Evolutionary conservation across 2,797 vertebrate genomes (phyloP).

Genomic region (Netta rufina): DNA sequence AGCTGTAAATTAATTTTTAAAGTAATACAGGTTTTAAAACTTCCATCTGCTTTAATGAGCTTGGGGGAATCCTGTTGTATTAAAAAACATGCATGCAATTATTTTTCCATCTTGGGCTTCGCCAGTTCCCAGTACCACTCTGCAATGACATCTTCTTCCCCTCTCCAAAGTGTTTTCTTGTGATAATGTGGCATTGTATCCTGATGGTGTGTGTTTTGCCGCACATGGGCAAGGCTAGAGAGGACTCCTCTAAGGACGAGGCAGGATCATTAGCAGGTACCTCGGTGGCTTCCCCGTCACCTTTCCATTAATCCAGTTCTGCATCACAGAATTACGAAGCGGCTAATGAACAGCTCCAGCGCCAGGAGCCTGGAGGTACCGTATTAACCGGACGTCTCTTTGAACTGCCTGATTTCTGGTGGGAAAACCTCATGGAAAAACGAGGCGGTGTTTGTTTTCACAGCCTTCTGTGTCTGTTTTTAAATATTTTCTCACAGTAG

Average conservation of each 20-base stretch:
- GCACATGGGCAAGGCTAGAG: slow-evolving; percentile 54
- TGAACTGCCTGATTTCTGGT: slow-evolving; percentile 69
- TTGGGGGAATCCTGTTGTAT: slow-evolving; percentile 75
- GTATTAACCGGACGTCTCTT: slow-evolving; percentile 71
- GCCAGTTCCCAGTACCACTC: slow-evolving; percentile 31
- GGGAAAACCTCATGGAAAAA: slow-evolving; percentile 68
- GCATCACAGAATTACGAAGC: slow-evolving; percentile 61
- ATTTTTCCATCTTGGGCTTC: slow-evolving; percentile 71
- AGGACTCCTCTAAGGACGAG: slow-evolving; percentile 59
- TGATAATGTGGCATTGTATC: slow-evolving; percentile 40
- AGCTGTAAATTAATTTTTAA: slow-evolving; percentile 78
- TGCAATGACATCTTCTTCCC: slow-evolving; percentile 36
- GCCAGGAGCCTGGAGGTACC: slow-evolving; percentile 63
- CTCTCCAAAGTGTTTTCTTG: slow-evolving; percentile 61
- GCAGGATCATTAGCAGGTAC: slow-evolving; percentile 71
- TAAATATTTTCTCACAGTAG: slow-evolving; percentile 68
- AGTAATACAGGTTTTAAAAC: slow-evolving; percentile 77
- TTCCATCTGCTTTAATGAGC: slow-evolving; percentile 78
- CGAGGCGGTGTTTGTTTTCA: slow-evolving; percentile 63
- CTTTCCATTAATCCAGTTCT: slow-evolving; percentile 74
- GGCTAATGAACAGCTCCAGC: slow-evolving; percentile 69
- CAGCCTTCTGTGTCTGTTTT: slow-evolving; percentile 64
- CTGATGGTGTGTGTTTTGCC: slow-evolving; percentile 47
- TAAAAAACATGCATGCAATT: slow-evolving; percentile 74
- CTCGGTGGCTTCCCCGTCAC: slow-evolving; percentile 68